Conservation (phyloP, 2,113 vertebrate species). For the Serilophus lunatus region DNA sequence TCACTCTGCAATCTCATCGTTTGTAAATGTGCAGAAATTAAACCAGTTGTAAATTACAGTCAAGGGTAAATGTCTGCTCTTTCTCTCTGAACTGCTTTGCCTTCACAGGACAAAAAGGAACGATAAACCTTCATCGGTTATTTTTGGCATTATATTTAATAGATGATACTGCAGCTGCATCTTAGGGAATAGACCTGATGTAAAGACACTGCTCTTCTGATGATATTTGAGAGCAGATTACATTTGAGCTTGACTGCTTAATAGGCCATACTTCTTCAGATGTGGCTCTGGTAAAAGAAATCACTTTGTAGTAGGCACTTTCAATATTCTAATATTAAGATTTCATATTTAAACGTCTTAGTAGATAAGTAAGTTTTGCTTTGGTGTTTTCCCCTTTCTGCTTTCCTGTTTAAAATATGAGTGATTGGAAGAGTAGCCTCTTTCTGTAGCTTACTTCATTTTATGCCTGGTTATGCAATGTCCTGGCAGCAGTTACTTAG, state of each 20-base stretch:
- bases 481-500: background rate
- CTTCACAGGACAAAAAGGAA: background rate
- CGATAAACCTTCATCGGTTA: background rate
- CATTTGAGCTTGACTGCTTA: background rate
- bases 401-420: background rate
- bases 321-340: background rate
- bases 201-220: background rate
- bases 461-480: background rate
- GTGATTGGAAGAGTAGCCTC: background rate
- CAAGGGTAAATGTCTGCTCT: background rate
- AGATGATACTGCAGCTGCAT: background rate
- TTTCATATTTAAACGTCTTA: background rate
- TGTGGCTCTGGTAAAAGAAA: background rate
- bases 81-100: background rate
- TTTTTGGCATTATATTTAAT: background rate
- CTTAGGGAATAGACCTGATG: background rate
- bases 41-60: background rate
- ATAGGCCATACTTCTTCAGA: background rate
- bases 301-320: background rate
- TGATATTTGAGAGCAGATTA: background rate
- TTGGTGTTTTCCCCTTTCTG: background rate
- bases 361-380: background rate
- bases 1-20: background rate
- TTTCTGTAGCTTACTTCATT: background rate
- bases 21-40: background rate